These are phyloP conservation scores for Hydrotaea diabolus DNA, from an alignment of 2,888 invertebrate genomes.

Conservation along the genomic window DNA sequence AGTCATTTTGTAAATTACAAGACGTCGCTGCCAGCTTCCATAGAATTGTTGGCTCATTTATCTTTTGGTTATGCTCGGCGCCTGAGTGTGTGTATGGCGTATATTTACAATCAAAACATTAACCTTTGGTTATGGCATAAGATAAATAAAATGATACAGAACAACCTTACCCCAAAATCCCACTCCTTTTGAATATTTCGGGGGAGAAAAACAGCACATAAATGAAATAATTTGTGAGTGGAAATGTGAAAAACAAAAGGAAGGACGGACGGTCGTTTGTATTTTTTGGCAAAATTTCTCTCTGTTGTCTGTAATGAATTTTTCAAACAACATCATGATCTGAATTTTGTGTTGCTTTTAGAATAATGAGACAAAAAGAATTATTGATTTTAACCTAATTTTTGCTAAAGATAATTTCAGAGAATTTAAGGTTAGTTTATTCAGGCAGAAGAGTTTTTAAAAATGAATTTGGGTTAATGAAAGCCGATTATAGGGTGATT, in stretches of 20 bases:
- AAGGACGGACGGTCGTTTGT: background rate
- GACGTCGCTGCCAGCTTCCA: background rate
- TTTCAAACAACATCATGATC: background rate
- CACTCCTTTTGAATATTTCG: too few relatives aligned
- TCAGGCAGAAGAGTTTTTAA: background rate
- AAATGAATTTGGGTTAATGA: background rate
- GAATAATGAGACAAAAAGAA: background rate
- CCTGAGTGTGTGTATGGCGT: background rate
- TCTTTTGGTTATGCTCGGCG: background rate
- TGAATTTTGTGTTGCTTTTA: background rate
- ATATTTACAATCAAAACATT: slow-evolving; percentile 49
- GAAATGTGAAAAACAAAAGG: background rate
- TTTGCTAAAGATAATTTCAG: background rate
- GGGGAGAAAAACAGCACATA: background rate
- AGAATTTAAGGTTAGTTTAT: background rate
- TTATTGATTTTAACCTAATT: slow-evolving; percentile 25
- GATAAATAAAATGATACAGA: slow-evolving; percentile 21
- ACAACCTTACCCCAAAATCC: background rate
- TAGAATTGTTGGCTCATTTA: slow-evolving; percentile 28
- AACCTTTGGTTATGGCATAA: slow-evolving; percentile 43
- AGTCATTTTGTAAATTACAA: slow-evolving; percentile 23
- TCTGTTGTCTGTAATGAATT: slow-evolving; percentile 6
- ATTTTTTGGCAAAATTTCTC: background rate
- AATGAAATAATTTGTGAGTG: background rate
- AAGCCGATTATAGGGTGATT: background rate